These are phyloP conservation scores for Trypoxylon attenuatum DNA, from an alignment of 2,888 invertebrate genomes.

Conservation along the genomic window DNA sequence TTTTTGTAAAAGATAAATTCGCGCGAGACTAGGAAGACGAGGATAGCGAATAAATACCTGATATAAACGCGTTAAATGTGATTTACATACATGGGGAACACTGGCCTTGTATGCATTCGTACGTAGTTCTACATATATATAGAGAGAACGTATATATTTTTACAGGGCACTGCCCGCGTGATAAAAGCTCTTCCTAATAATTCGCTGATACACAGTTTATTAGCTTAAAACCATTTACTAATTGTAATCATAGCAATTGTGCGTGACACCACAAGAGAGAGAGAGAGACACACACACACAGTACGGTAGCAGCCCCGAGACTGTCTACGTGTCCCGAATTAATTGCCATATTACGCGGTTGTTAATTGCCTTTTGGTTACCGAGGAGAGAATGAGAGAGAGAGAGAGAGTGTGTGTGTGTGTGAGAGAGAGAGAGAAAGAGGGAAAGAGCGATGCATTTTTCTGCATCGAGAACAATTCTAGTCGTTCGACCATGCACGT, in stretches of 20 bases:
- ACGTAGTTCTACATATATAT: slow-evolving; percentile 60
- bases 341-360: slow-evolving; percentile 19
- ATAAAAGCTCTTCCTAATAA: slow-evolving; percentile 73
- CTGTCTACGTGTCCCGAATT: slow-evolving; percentile 29
- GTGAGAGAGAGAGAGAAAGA: background rate
- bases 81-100: slow-evolving; percentile 30
- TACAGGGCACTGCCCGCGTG: slow-evolving; percentile 73
- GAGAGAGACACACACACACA: too few relatives aligned
- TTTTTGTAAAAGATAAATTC: slow-evolving; percentile 59
- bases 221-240: slow-evolving; percentile 58
- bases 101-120: slow-evolving; percentile 55
- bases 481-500: slow-evolving; percentile 32
- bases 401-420: too few relatives aligned
- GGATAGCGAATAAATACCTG: too few relatives aligned
- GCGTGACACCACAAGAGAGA: slow-evolving; percentile 31
- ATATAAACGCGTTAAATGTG: slow-evolving; percentile 21
- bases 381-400: background rate
- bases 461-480: slow-evolving; percentile 28
- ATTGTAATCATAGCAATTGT: slow-evolving; percentile 41
- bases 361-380: too few relatives aligned
- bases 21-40: slow-evolving; percentile 34
- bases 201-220: slow-evolving; percentile 66
- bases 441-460: slow-evolving; percentile 13
- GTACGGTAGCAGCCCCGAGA: slow-evolving; percentile 57
- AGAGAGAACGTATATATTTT: slow-evolving; percentile 73